Conservation (phyloP, 2,113 vertebrate genomes). For the Lycaon pictus region DNA sequence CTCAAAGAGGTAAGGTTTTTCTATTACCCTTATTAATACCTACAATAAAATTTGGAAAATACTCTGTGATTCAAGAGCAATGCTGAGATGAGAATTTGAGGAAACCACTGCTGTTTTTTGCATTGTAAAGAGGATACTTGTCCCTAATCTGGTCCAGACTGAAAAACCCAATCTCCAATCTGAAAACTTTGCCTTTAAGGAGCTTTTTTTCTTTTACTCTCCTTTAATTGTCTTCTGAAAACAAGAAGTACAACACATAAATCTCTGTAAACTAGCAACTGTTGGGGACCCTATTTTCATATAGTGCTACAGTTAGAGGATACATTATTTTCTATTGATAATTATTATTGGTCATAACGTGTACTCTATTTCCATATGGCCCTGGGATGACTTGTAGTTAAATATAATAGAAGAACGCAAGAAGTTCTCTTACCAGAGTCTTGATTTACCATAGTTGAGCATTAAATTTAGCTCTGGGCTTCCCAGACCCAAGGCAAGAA, state of each 20-base stretch:
- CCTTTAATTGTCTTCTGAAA: not conserved
- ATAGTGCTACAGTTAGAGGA: constrained; percentile 14
- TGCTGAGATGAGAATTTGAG: constrained; percentile 24
- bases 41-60: constrained; percentile 17
- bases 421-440: not conserved
- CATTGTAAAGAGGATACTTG: not conserved
- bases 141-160: not conserved
- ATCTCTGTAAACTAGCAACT: constrained; percentile 6
- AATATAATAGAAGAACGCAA: constrained; percentile 11
- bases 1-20: constrained; percentile 28
- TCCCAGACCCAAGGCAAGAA: constrained; percentile 56
- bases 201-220: not conserved
- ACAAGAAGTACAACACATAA: not conserved
- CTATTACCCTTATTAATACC: not conserved
- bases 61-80: constrained; percentile 14
- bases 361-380: not conserved
- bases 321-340: not conserved
- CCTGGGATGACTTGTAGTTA: not conserved
- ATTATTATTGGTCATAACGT: not conserved
- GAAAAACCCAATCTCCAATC: not conserved
- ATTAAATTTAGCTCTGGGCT: constrained; percentile 38
- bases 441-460: not conserved
- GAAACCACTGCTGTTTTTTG: not conserved
- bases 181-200: constrained; percentile 22
- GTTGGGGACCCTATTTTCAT: not conserved